A percentile compares a stretch with the other conserved stretches of the same genome.
Evolutionary conservation across 2,888 invertebrate species (phyloP).

Genomic region (Agrotis exclamationis): DNA sequence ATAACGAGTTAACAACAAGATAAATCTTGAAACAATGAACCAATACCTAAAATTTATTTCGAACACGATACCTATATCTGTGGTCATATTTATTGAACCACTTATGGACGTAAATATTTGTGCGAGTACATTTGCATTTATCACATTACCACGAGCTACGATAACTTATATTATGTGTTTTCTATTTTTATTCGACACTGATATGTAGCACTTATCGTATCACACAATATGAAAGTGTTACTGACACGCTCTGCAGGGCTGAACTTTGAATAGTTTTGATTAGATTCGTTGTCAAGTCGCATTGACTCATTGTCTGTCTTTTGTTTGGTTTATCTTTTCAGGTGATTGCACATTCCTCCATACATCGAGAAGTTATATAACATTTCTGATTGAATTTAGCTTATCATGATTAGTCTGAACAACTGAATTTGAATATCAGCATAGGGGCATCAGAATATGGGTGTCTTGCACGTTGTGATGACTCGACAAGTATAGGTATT

Average conservation of each 20-base stretch:
- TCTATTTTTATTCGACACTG: slow-evolving; percentile 40
- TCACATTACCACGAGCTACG: slow-evolving; percentile 46
- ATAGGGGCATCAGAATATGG: too few relatives aligned
- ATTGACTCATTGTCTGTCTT: slow-evolving; percentile 16
- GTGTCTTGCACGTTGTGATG: too few relatives aligned
- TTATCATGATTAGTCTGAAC: neutral
- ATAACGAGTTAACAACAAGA: slow-evolving; percentile 21
- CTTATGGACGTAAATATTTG: slow-evolving; percentile 49
- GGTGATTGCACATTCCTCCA: slow-evolving; percentile 16
- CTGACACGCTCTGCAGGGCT: slow-evolving; percentile 17
- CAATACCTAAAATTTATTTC: slow-evolving; percentile 9
- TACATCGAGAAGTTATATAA: slow-evolving; percentile 12
- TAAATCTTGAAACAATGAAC: slow-evolving; percentile 41
- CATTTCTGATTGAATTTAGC: neutral
- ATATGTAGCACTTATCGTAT: slow-evolving; percentile 7
- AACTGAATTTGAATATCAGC: neutral
- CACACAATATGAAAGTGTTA: slow-evolving; percentile 26
- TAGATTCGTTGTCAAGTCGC: slow-evolving; percentile 11
- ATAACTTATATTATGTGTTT: slow-evolving; percentile 33
- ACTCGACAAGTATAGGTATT: neutral
- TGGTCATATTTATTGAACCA: slow-evolving; percentile 40
- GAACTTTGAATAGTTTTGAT: slow-evolving; percentile 1
- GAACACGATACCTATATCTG: slow-evolving; percentile 12
- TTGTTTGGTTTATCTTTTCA: slow-evolving; percentile 7
- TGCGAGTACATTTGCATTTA: slow-evolving; percentile 39